Evolutionary conservation across 2,113 vertebrate genomes (phyloP).

Genomic region (Ceyx cyanopectus): DNA sequence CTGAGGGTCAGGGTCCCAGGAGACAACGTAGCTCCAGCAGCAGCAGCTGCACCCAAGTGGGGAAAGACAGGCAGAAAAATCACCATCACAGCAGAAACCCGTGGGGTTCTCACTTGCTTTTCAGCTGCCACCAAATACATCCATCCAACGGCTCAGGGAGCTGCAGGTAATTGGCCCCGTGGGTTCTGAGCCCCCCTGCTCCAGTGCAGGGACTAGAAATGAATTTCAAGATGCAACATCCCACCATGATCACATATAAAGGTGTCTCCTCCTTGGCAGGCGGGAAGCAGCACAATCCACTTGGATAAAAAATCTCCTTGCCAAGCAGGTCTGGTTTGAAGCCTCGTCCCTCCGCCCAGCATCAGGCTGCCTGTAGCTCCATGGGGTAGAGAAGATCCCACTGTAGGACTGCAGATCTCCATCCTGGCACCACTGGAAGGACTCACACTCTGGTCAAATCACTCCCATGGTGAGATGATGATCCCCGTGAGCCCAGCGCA

Average conservation of each 20-base stretch:
- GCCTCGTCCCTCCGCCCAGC: accelerated
- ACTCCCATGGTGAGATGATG: accelerated
- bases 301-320: background rate
- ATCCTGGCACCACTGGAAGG: background rate
- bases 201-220: accelerated
- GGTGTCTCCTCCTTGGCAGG: background rate
- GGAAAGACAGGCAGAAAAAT: background rate
- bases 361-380: accelerated
- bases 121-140: background rate
- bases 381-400: accelerated
- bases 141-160: background rate
- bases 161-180: accelerated
- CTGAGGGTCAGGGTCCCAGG: background rate
- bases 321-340: accelerated
- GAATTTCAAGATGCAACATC: background rate
- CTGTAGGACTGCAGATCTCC: background rate
- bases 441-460: accelerated
- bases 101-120: background rate
- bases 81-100: background rate
- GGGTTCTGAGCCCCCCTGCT: accelerated
- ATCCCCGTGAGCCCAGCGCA: accelerated
- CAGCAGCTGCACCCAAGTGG: background rate
- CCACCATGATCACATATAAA: accelerated
- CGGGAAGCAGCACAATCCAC: background rate
- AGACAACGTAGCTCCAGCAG: background rate